Conservation (phyloP, 2,888 invertebrate species). For the Hipparchia semele region DNA sequence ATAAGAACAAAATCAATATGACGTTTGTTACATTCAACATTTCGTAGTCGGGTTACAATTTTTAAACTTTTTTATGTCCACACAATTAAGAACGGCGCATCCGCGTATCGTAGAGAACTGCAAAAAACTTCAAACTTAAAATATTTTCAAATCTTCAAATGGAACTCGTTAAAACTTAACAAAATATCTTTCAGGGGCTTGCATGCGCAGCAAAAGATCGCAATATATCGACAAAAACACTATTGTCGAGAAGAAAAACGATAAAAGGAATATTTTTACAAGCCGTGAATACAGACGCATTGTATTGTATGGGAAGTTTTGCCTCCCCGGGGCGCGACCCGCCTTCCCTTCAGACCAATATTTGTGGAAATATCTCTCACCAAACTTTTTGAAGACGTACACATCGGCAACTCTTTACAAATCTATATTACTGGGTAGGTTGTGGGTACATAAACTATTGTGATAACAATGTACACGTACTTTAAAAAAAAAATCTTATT, state of each 20-base stretch:
- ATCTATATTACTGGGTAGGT: slow-evolving; percentile 24
- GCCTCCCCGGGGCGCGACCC: slow-evolving; percentile 52
- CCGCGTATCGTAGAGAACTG: neutral
- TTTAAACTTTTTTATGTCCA: neutral
- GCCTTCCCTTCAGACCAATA: slow-evolving; percentile 62
- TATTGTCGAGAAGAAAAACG: slow-evolving; percentile 52
- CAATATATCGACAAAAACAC: slow-evolving; percentile 40
- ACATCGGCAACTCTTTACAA: slow-evolving; percentile 52
- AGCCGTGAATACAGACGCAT: slow-evolving; percentile 60
- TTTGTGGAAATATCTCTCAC: slow-evolving; percentile 66
- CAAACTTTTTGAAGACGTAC: slow-evolving; percentile 59
- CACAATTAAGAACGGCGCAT: neutral
- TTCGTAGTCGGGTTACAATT: too few relatives aligned
- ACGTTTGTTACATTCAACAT: too few relatives aligned
- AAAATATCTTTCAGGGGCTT: slow-evolving; percentile 27
- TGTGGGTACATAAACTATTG: too few relatives aligned
- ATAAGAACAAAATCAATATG: too few relatives aligned
- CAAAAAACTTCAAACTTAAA: neutral
- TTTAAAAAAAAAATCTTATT: too few relatives aligned
- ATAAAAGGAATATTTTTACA: slow-evolving; percentile 71
- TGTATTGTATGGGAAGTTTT: slow-evolving; percentile 55
- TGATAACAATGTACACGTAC: too few relatives aligned
- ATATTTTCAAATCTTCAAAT: slow-evolving; percentile 8
- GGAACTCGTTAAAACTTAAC: slow-evolving; percentile 42
- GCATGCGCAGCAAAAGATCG: slow-evolving; percentile 26